A percentile compares a stretch with the other conserved stretches of the same genome.
Conservation (phyloP, 2,113 vertebrate genomes). For the Rhinogobius similis region DNA sequence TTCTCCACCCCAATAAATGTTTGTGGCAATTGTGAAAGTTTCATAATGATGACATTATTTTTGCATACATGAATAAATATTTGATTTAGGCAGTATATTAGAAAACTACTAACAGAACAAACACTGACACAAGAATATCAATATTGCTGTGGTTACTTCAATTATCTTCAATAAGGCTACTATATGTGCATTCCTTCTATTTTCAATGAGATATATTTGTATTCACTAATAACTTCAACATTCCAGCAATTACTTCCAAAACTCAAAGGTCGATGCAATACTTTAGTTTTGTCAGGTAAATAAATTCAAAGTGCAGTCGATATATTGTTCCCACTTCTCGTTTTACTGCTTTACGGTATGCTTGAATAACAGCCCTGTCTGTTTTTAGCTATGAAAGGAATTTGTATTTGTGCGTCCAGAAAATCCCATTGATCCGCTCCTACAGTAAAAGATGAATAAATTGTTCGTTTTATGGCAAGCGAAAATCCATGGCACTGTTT, state of each 20-base stretch:
- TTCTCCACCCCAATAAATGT: not conserved
- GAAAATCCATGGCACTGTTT: conserved; percentile 76
- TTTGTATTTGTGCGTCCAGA: conserved; percentile 23
- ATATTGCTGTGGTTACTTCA: not conserved
- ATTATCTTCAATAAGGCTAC: not conserved
- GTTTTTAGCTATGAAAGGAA: conserved; percentile 39
- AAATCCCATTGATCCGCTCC: conserved; percentile 56
- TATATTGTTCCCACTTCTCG: conserved; percentile 6
- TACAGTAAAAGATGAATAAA: conserved; percentile 63
- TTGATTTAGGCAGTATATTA: too few relatives aligned
- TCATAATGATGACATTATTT: too few relatives aligned
- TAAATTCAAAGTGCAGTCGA: conserved; percentile 15
- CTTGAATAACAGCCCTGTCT: conserved; percentile 60
- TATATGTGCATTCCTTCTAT: not conserved
- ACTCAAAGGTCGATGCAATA: not conserved
- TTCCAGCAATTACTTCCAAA: not conserved
- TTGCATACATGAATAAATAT: too few relatives aligned
- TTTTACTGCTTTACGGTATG: conserved; percentile 47
- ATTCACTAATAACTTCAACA: not conserved
- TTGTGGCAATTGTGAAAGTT: too few relatives aligned
- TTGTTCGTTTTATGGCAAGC: conserved; percentile 63
- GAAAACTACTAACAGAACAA: too few relatives aligned
- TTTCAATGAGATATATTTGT: not conserved
- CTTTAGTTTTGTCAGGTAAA: conserved; percentile 6
- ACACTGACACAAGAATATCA: too few relatives aligned